Percentiles rank a stretch among this genome's conserved stretches.
Conservation (phyloP, 2,888 invertebrate species). For the Drosophila sordidula region DNA sequence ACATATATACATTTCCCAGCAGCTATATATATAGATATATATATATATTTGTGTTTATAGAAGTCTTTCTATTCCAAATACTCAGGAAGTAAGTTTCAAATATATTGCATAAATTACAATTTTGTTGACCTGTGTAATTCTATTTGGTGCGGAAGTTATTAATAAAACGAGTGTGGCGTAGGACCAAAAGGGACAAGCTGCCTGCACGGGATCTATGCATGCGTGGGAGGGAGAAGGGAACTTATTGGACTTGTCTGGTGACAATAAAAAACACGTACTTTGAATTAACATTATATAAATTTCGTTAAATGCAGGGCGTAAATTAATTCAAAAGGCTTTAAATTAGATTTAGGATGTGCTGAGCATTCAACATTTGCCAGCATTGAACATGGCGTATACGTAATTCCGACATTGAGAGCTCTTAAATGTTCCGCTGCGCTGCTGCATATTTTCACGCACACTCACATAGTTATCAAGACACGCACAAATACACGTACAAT, state of each 20-base stretch:
- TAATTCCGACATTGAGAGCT: conserved; percentile 9
- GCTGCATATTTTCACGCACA: conserved; percentile 72
- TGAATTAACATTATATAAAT: conserved; percentile 52
- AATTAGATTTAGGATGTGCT: conserved; percentile 43
- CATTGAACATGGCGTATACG: conserved; percentile 47
- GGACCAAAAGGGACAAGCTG: conserved; percentile 43
- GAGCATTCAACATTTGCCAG: conserved; percentile 34
- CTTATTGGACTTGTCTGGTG: conserved; percentile 24
- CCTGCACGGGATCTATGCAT: background rate
- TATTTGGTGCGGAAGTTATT: conserved; percentile 73
- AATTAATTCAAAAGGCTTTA: conserved; percentile 25
- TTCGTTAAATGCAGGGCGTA: conserved; percentile 44
- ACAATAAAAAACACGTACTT: conserved; percentile 56
- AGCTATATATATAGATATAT: no score
- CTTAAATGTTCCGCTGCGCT: conserved; percentile 20
- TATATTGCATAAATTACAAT: no score
- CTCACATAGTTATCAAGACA: conserved; percentile 18
- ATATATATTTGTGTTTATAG: no score
- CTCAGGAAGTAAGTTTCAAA: no score
- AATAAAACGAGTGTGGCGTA: conserved; percentile 61
- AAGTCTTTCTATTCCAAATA: no score
- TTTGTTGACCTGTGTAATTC: conserved; percentile 57
- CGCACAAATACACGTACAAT: conserved; percentile 8
- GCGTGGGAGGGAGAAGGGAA: background rate
- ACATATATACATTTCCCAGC: no score